Conservation (phyloP, 2,888 invertebrate species). For the Sussaba pulchella region DNA sequence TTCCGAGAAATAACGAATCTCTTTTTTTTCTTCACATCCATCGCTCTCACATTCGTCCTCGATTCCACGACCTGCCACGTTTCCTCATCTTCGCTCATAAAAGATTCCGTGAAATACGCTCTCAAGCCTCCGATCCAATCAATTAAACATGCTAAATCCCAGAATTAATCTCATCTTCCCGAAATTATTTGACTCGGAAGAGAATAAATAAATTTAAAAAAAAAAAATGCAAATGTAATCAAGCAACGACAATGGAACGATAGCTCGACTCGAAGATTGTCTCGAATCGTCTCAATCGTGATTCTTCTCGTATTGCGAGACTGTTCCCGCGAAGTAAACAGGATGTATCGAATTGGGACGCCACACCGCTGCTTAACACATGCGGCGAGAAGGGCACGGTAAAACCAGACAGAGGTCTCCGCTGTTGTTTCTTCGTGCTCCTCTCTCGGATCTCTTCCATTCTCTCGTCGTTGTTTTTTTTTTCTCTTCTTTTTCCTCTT, state of each 20-base stretch:
- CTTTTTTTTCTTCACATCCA: no score
- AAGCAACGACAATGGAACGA: not conserved
- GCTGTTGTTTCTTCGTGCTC: conserved; percentile 18
- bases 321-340: conserved; percentile 66
- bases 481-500: conserved; percentile 41
- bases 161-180: no score
- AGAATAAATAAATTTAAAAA: not conserved
- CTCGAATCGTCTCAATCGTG: not conserved
- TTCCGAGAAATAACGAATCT: no score
- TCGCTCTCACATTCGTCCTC: no score
- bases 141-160: no score
- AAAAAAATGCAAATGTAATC: not conserved
- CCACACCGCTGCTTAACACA: conserved; percentile 75
- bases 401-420: conserved; percentile 40
- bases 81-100: no score
- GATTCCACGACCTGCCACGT: no score
- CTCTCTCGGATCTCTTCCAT: not conserved
- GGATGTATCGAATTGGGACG: conserved; percentile 73
- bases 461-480: no score
- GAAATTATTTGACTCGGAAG: no score
- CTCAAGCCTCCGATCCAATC: no score
- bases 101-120: no score
- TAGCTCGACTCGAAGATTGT: not conserved
- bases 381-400: conserved; percentile 70
- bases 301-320: conserved; percentile 28